These are phyloP conservation scores for Apotomis turbidana DNA, from an alignment of 2,888 invertebrate species.

Conservation along the genomic window DNA sequence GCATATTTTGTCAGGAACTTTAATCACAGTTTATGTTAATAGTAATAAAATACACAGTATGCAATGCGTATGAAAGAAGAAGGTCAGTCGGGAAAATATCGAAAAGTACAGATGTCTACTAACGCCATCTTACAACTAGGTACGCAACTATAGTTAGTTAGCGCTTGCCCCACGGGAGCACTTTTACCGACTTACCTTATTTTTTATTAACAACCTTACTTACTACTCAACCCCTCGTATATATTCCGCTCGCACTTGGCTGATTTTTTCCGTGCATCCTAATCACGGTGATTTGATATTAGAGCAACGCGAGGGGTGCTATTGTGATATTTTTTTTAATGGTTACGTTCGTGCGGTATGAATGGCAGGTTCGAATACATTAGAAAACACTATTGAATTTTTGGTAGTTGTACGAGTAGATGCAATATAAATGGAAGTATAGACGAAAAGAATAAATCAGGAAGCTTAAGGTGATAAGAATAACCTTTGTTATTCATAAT, in stretches of 20 bases:
- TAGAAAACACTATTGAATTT: constrained; percentile 13
- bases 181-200: too few relatives aligned
- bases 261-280: constrained; percentile 18
- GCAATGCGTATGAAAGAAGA: too few relatives aligned
- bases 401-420: constrained; percentile 16
- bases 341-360: constrained; percentile 21
- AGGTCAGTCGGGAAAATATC: too few relatives aligned
- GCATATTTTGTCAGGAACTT: too few relatives aligned
- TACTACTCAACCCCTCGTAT: neutral
- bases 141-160: too few relatives aligned
- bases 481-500: neutral
- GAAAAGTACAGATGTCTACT: too few relatives aligned
- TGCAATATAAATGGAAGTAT: constrained; percentile 13
- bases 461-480: constrained; percentile 1
- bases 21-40: too few relatives aligned
- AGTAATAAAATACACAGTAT: too few relatives aligned
- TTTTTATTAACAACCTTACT: neutral
- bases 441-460: neutral
- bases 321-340: constrained; percentile 30
- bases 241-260: constrained; percentile 6
- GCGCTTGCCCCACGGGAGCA: too few relatives aligned
- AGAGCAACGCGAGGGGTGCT: constrained; percentile 44
- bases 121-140: too few relatives aligned
- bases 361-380: constrained; percentile 30
- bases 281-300: constrained; percentile 47